Evolutionary conservation across 2,888 invertebrate species (phyloP).

Genomic region (Carabus problematicus): DNA sequence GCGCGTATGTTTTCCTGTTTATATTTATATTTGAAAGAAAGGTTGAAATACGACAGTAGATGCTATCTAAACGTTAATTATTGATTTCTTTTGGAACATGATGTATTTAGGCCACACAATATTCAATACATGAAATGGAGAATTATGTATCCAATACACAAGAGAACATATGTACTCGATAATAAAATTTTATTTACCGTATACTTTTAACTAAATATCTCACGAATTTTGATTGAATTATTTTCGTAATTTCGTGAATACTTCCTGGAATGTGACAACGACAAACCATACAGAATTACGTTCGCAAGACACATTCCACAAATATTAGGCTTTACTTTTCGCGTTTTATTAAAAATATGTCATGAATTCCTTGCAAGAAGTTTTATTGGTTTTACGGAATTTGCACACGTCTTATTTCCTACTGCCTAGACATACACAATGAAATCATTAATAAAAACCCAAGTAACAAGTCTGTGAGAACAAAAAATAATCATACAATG

Average conservation of each 20-base stretch:
- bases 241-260: background rate
- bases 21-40: too few relatives aligned
- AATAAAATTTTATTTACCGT: constrained; percentile 4
- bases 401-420: too few relatives aligned
- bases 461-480: too few relatives aligned
- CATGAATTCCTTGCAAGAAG: background rate
- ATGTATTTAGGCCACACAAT: background rate
- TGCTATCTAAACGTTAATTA: too few relatives aligned
- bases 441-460: too few relatives aligned
- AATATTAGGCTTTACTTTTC: constrained; percentile 2
- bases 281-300: constrained; percentile 12
- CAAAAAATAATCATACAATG: too few relatives aligned
- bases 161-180: too few relatives aligned
- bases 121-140: constrained; percentile 8
- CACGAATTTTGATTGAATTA: constrained; percentile 17
- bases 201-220: constrained; percentile 20
- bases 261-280: constrained; percentile 12
- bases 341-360: constrained; percentile 2
- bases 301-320: constrained; percentile 16
- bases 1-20: too few relatives aligned
- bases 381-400: too few relatives aligned
- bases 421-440: too few relatives aligned
- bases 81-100: too few relatives aligned
- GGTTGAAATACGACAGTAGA: too few relatives aligned
- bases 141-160: constrained; percentile 6